Conservation (phyloP, 2,797 vertebrate species). For the Epinephelus awoara region DNA sequence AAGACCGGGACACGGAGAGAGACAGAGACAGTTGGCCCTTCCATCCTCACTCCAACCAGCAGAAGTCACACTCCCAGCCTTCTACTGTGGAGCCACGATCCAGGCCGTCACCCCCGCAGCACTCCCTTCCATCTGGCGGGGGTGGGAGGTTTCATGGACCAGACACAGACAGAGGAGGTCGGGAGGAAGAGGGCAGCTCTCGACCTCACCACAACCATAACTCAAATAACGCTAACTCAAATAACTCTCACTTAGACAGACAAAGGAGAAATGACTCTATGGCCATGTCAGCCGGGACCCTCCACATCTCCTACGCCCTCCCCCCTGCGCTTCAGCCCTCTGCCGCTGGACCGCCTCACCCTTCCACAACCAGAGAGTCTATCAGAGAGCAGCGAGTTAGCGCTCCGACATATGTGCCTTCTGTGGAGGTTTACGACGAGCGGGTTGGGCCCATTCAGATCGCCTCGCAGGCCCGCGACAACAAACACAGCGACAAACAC, state of each 20-base stretch:
- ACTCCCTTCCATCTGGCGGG: conserved; percentile 54
- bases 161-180: conserved; percentile 70
- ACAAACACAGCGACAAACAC: conserved; percentile 84
- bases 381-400: conserved; percentile 94
- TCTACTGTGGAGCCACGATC: conserved; percentile 76
- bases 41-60: conserved; percentile 68
- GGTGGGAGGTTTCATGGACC: conserved; percentile 60
- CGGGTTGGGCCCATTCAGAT: conserved; percentile 94
- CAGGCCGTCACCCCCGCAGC: conserved; percentile 67
- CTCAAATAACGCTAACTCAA: conserved; percentile 56
- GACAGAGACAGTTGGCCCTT: conserved; percentile 73
- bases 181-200: conserved; percentile 86
- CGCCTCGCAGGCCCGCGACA: conserved; percentile 93
- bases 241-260: conserved; percentile 76
- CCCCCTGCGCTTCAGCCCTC: conserved; percentile 88
- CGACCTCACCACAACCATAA: conserved; percentile 76
- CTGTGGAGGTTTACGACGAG: conserved; percentile 95
- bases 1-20: conserved; percentile 66
- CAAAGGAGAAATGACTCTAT: conserved; percentile 87
- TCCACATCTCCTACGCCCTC: conserved; percentile 88
- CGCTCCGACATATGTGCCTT: conserved; percentile 98
- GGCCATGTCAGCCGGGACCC: conserved; percentile 79
- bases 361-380: conserved; percentile 87
- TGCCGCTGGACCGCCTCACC: conserved; percentile 80
- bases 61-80: conserved; percentile 71